Base-by-base conservation (phyloP, 2,113 vertebrate genomes). In the Catharus fuscescens region DNA sequence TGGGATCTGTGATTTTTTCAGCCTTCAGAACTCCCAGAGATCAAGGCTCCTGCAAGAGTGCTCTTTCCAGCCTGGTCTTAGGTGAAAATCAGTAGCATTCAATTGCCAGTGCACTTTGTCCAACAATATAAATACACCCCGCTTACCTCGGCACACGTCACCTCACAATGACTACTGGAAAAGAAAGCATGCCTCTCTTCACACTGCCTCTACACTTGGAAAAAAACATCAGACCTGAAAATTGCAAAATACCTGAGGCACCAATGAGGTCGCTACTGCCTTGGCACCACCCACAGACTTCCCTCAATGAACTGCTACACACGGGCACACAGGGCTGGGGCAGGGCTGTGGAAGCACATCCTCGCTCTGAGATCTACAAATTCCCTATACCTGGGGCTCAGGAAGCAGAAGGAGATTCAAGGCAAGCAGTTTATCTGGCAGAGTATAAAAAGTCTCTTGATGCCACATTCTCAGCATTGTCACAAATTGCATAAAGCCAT, bases 261-360 rank as follows among this genome's bases (percentile, higher is more conserved):
- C 86, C 81, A 73, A 14, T 34, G 76, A 91, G 67, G 60, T 25
- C 2, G 34, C 48, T 25, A 18, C 20, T 53, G 38, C 87, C 65
- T 86, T 47, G 92, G 89, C 85, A 74, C 94, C 93, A 82, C 79
- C 92, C 85, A 54, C 7, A 53, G 80, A 50, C 53, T 67, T 20
- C 5, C 34, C 70, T 25, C 5, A 32, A 36, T 2, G 14, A 86
- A 73, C 29, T 8, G 29, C 80, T 44, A 8, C 61, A 44, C 17
- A 45, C 4, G 0, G 1, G 44, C 26, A 21, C 42, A 13, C 0
- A 11, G 20, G 10, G 16, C 6, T 8, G 38, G 31, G 26, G 34
- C 36, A 59, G 29, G 45, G 45, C 56, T 64, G 65, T 3, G 32
- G 12, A 69, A 45, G 7, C 36, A 84, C 65, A 48, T 14, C 36